Percentiles rank a stretch among this genome's conserved stretches.
Evolutionary conservation across 2,113 vertebrate genomes (phyloP).

Genomic region (Peromyscus leucopus): DNA sequence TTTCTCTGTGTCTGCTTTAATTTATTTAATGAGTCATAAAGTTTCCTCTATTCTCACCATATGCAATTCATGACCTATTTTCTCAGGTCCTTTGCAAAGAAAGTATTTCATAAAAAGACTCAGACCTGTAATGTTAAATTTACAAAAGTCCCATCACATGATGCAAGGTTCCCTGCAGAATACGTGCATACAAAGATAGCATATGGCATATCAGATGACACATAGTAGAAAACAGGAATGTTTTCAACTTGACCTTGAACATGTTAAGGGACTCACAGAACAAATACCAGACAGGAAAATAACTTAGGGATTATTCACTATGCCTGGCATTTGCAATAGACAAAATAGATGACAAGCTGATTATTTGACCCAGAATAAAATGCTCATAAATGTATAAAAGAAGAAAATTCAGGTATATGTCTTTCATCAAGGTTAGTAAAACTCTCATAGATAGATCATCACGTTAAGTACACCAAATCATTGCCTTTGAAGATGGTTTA

Average conservation of each 20-base stretch:
- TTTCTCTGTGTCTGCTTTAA: conserved; percentile 47
- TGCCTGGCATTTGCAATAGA: conserved; percentile 43
- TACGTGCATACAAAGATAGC: conserved; percentile 53
- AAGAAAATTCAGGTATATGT: conserved; percentile 43
- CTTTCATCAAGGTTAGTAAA: conserved; percentile 56
- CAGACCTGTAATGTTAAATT: conserved; percentile 13
- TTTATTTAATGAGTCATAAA: conserved; percentile 52
- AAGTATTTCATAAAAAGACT: conserved; percentile 42
- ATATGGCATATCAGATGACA: not conserved
- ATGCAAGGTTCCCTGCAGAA: conserved; percentile 32
- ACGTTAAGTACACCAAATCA: not conserved
- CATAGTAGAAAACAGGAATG: not conserved
- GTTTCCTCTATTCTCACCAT: not conserved
- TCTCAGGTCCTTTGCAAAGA: conserved; percentile 51
- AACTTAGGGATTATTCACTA: conserved; percentile 15
- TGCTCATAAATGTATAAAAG: conserved; percentile 17
- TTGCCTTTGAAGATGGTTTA: conserved; percentile 28
- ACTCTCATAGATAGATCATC: conserved; percentile 42
- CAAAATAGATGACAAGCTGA: conserved; percentile 27
- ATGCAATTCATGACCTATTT: not conserved
- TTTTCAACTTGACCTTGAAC: conserved; percentile 73
- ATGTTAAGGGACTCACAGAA: conserved; percentile 28
- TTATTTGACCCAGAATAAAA: conserved; percentile 61
- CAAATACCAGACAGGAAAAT: conserved; percentile 30
- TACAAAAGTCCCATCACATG: conserved; percentile 8